Percentiles rank a stretch among this genome's conserved stretches.
Conservation (phyloP, 2,888 invertebrate species). For the Agriopis leucophaearia region DNA sequence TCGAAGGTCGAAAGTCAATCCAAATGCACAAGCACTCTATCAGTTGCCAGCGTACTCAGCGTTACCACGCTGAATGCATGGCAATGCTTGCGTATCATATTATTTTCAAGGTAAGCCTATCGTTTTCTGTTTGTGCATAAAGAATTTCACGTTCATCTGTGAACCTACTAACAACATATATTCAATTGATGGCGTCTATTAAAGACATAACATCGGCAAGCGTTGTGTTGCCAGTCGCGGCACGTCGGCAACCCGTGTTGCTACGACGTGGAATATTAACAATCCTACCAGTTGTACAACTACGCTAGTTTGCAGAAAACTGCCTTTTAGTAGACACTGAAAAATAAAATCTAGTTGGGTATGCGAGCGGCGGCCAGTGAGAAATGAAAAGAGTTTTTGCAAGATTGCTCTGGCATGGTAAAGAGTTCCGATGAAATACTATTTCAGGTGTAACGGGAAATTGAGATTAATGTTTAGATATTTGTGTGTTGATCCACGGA, state of each 20-base stretch:
- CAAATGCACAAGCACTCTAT: too few species aligned
- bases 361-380: conserved; percentile 49
- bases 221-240: conserved; percentile 46
- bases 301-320: conserved; percentile 63
- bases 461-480: conserved; percentile 30
- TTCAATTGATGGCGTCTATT: conserved; percentile 77
- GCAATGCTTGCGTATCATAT: too few species aligned
- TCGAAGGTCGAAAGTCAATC: too few species aligned
- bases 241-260: conserved; percentile 59
- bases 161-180: conserved; percentile 52
- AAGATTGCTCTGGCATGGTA: conserved; percentile 50
- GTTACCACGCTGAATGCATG: too few species aligned
- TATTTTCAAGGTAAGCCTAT: too few species aligned
- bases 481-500: background rate
- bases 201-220: conserved; percentile 73
- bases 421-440: conserved; percentile 44
- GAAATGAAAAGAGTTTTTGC: conserved; percentile 54
- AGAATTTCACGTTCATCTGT: conserved; percentile 1
- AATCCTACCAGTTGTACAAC: conserved; percentile 51
- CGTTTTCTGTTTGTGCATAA: background rate
- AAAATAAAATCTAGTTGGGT: conserved; percentile 45
- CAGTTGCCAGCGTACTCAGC: too few species aligned
- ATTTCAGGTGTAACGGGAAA: conserved; percentile 36
- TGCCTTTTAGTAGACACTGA: conserved; percentile 70
- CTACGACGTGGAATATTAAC: conserved; percentile 69